Base-by-base conservation (phyloP, 2,888 invertebrate species). In the Pollenia griseotomentosa region DNA sequence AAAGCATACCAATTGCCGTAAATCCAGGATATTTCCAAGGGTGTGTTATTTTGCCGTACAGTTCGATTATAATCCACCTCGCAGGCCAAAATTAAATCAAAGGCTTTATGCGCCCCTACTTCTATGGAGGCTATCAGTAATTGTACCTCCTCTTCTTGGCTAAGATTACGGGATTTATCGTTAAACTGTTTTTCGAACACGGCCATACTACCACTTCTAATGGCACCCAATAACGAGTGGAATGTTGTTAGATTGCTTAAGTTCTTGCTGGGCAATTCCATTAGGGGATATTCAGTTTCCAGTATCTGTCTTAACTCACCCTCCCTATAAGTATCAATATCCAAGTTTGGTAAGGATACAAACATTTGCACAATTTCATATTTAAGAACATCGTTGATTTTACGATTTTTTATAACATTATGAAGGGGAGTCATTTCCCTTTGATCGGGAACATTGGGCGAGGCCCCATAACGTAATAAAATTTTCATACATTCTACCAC, bases 11-110 rank as follows among this genome's bases (percentile, higher is more conserved):
- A 91, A 75, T 93, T 93, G 59, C 96, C 96, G 90, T 94, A 94
- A 77, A 94, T 94, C 75, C 96, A 95, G 61, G 96, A 95, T 66
- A 95, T 94, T 87, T 95, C 95, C 11, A 96, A 93, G 14, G 96
- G 94, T 59, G 94, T 94, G 80, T 77, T 90, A 1, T 87, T 83
- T 2, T 89, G 87, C 4, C 89, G 88, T 2, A 87, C 51, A 4
- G 77, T 55, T 46, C 23, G 59, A 61, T 95, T 94, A 10, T 95
- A 93, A 91, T 95, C 94, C 12, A 94, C 94, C 44, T 94, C 94
- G 10, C 94, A 93, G 16, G 93, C 91, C 9, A 96, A 89, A 10
- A 96, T 92, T 73, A 93, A 92, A 70, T 92, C 90, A 0, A 95
- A 94, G 1, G 94, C 94, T 86, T 92, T 93, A 51, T 94, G 94